Conservation (phyloP, 1,140 invertebrate genomes). For the Centruroides vittatus region DNA sequence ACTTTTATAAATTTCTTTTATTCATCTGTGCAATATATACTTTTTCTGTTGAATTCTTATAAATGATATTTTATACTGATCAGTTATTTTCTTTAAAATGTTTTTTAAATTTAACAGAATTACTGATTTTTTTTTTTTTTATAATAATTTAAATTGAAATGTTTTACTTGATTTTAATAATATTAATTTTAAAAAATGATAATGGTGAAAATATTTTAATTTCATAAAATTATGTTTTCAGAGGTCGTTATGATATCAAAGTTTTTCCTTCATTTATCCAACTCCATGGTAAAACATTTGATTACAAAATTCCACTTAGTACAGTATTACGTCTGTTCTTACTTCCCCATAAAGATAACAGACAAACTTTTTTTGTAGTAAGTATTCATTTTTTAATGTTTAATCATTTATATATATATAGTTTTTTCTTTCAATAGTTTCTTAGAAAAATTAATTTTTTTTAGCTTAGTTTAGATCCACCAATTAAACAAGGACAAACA, state of each 20-base stretch:
- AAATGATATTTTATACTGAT: too few relatives aligned
- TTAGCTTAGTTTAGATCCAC: conserved; percentile 83
- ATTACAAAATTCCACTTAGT: conserved; percentile 97
- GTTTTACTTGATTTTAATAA: background rate
- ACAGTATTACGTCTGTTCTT: conserved; percentile 88
- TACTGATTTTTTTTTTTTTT: too few relatives aligned
- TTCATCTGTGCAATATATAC: too few relatives aligned
- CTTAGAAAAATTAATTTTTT: conserved; percentile 18
- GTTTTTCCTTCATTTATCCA: conserved; percentile 95
- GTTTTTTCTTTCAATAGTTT: conserved; percentile 4
- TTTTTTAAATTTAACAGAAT: too few relatives aligned
- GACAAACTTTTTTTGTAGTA: conserved; percentile 98
- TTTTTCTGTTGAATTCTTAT: too few relatives aligned
- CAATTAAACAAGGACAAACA: conserved; percentile 99
- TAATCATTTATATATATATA: background rate
- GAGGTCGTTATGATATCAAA: conserved; percentile 99
- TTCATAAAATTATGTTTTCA: conserved; percentile 34
- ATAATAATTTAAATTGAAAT: background rate
- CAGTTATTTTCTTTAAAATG: too few relatives aligned
- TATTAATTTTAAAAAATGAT: background rate
- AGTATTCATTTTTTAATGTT: conserved; percentile 19
- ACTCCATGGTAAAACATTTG: conserved; percentile 98
- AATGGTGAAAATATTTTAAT: conserved; percentile 1
- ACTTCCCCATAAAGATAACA: conserved; percentile 90
- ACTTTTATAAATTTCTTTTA: too few relatives aligned